Base-by-base conservation (phyloP, 2,797 vertebrate species). In the Coregonus ussuriensis region DNA sequence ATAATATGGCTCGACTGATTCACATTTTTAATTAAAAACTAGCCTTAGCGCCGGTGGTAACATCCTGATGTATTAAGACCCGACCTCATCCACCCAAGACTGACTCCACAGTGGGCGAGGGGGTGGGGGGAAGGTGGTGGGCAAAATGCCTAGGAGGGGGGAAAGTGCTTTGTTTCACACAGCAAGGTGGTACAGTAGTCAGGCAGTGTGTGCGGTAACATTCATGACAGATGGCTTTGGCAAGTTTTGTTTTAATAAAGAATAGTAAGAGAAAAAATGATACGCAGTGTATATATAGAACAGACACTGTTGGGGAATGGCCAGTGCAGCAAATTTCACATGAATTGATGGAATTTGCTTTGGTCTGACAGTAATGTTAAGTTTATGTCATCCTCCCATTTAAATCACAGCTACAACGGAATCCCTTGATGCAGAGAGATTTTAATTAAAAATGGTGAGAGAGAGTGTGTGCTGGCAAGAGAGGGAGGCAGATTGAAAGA, bases 21-120 rank as follows among this genome's bases (percentile, higher is more conserved):
- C 89, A 91, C 86, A 87, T 89, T 89, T 93, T 93, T 93, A 93
- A 94, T 94, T 93, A 93, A 93, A 93, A 47, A 47, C 88, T 86
- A 85, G 88, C 89, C 85, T 87, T 74, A 89, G 83, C 67, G 81
- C 87, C 83, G 21, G 80, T 89, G 87, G 89, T 89, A 91, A 89
- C 87, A 86, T 92, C 86, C 87, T 93, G 93, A 93, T 93, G 91
- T 90, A 93, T 92, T 90, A 79, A 85, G 85, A 84, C 81, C 79
- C 72, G 14, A 81, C 85, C 77, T 78, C 80, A 86, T 90, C 84
- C 84, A 86, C 88, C 84, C 81, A 74, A 73, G 73, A 71, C 78
- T 37, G 79, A 86, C 78, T 31, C 82, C 79, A 83, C 85, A 80
- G 83, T 80, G 76, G 13, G 25, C 4, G 1, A 72, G 76, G 66